Conservation (phyloP, 1,140 invertebrate species). For the Pseudomyrmex cubaensis region DNA sequence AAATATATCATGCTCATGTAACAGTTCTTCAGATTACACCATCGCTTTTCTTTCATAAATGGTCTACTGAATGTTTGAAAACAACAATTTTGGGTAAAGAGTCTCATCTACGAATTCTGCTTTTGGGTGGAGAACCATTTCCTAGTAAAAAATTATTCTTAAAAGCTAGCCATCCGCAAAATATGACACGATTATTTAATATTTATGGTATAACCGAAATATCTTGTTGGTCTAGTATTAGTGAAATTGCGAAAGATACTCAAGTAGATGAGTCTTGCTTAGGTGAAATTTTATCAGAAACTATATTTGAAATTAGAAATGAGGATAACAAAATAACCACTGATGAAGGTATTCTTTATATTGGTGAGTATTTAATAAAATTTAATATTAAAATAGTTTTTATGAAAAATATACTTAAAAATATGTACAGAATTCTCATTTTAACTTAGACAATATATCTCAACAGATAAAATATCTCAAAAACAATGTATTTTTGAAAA, state of each 20-base stretch:
- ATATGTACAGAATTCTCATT: slow-evolving; percentile 34
- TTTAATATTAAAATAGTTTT: slow-evolving; percentile 41
- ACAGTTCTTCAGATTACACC: slow-evolving; percentile 92
- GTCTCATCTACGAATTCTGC: slow-evolving; percentile 86
- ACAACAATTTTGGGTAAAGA: slow-evolving; percentile 86
- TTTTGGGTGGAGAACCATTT: slow-evolving; percentile 88
- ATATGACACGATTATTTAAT: slow-evolving; percentile 89
- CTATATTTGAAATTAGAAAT: slow-evolving; percentile 86
- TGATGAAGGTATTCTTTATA: slow-evolving; percentile 87
- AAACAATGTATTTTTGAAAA: no score
- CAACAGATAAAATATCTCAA: no score
- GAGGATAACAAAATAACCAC: slow-evolving; percentile 71
- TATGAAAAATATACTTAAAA: neutral
- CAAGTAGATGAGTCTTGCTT: slow-evolving; percentile 78
- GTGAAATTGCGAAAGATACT: slow-evolving; percentile 84
- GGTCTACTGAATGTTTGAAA: slow-evolving; percentile 85
- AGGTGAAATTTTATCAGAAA: slow-evolving; percentile 88
- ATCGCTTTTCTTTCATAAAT: slow-evolving; percentile 88
- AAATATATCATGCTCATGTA: slow-evolving; percentile 82
- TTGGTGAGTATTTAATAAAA: slow-evolving; percentile 82
- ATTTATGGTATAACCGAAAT: slow-evolving; percentile 94
- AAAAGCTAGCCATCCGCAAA: slow-evolving; percentile 84
- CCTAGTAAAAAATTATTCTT: slow-evolving; percentile 82
- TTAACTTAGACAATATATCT: neutral
- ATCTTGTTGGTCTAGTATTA: slow-evolving; percentile 92